Conservation (phyloP, 2,797 vertebrate genomes). For the Melanotaenia maccullochi region DNA sequence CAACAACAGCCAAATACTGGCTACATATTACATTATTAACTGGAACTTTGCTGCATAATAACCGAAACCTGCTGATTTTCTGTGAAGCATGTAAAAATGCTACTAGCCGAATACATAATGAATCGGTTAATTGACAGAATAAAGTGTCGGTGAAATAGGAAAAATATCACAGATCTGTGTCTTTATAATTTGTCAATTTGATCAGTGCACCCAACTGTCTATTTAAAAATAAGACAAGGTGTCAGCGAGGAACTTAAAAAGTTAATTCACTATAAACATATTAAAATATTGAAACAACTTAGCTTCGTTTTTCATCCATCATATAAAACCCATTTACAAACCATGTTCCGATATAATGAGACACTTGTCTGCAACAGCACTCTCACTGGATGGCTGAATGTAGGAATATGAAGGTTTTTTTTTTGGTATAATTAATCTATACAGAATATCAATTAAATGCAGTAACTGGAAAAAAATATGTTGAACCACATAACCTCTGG, state of each 20-base stretch:
- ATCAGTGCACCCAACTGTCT: neutral
- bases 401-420: conserved; percentile 33
- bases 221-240: neutral
- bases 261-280: neutral
- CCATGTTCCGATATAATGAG: neutral
- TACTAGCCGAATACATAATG: neutral
- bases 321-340: neutral
- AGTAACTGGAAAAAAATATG: neutral
- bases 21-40: neutral
- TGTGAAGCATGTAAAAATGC: neutral
- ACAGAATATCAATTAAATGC: conserved; percentile 21
- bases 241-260: neutral
- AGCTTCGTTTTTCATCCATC: neutral
- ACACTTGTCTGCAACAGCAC: conserved; percentile 12
- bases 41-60: neutral
- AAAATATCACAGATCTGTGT: neutral
- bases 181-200: neutral
- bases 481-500: neutral
- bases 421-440: conserved; percentile 2
- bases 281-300: neutral
- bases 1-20: conserved; percentile 13
- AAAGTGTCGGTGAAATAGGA: neutral
- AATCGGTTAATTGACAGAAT: neutral
- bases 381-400: conserved; percentile 1
- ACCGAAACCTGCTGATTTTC: neutral